These are phyloP conservation scores for Cinclus cinclus DNA, from an alignment of 2,113 vertebrate genomes.

Conservation along the genomic window DNA sequence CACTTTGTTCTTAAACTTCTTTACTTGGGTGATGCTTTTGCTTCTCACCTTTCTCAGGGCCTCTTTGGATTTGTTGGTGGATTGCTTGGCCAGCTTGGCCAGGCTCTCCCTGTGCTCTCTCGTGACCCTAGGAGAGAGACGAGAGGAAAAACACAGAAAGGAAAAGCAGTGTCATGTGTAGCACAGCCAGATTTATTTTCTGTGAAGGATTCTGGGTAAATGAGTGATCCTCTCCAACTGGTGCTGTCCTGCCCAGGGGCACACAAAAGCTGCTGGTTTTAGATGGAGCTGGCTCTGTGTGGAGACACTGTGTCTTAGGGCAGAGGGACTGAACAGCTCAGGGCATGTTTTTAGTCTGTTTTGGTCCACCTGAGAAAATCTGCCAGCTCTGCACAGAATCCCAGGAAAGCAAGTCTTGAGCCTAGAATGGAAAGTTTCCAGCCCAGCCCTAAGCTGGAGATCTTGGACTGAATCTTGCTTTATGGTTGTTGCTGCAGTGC, in stretches of 20 bases:
- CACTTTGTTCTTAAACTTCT: constrained; percentile 83
- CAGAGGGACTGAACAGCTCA: not conserved
- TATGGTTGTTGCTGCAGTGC: constrained; percentile 62
- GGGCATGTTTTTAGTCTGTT: not conserved
- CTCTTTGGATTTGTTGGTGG: constrained; percentile 93
- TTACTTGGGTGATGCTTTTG: constrained; percentile 80
- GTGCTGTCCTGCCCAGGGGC: not conserved
- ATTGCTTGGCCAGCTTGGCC: constrained; percentile 88
- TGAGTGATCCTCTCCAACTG: not conserved
- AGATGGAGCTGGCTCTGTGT: rapidly evolving
- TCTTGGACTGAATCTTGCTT: constrained; percentile 62
- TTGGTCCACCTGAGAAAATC: not conserved
- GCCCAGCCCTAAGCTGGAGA: constrained; percentile 26
- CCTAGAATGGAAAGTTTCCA: constrained; percentile 40
- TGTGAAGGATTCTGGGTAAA: not conserved
- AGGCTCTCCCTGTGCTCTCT: constrained; percentile 92
- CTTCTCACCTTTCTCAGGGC: constrained; percentile 84
- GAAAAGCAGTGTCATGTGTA: not conserved
- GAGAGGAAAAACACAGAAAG: not conserved
- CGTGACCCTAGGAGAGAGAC: constrained; percentile 78
- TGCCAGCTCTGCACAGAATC: not conserved
- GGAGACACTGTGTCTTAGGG: not conserved
- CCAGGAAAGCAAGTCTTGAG: constrained; percentile 18
- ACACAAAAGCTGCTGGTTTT: not conserved
- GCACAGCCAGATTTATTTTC: not conserved